A percentile compares a stretch with the other conserved stretches of the same genome.
Evolutionary conservation across 1,140 invertebrate species (phyloP).

Genomic region (Heliconius congener): DNA sequence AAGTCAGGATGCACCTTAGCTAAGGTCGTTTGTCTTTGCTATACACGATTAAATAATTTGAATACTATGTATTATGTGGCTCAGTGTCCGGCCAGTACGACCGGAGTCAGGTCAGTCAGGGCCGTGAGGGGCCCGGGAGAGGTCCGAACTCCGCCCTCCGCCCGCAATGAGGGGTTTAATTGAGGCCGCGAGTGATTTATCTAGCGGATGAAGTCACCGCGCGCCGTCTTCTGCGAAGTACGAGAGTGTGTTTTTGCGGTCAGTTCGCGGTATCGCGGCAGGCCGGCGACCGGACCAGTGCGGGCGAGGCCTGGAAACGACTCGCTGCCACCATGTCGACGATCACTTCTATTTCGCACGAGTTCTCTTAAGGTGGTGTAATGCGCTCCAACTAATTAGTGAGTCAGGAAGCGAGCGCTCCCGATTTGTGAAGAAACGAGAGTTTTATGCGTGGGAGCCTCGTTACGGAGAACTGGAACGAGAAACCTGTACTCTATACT

Average conservation of each 20-base stretch:
- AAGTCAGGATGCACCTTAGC: no score
- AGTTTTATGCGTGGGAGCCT: constrained; percentile 10
- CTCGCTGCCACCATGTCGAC: neutral
- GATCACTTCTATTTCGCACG: neutral
- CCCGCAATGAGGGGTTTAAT: constrained; percentile 63
- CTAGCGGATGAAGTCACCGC: constrained; percentile 40
- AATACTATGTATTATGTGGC: no score
- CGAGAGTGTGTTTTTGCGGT: constrained; percentile 40
- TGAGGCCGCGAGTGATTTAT: constrained; percentile 58
- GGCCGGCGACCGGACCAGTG: constrained; percentile 12
- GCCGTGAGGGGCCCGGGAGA: constrained; percentile 3
- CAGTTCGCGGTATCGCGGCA: constrained; percentile 39
- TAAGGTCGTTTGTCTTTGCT: no score
- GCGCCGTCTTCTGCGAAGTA: constrained; percentile 45
- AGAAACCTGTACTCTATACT: neutral
- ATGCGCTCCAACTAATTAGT: constrained; percentile 20
- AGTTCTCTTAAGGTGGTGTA: constrained; percentile 19
- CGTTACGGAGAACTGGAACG: neutral
- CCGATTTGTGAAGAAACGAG: neutral
- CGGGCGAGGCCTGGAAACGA: constrained; percentile 22
- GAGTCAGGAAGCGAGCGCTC: constrained; percentile 9
- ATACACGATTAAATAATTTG: no score
- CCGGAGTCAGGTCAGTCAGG: no score
- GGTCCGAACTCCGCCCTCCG: neutral
- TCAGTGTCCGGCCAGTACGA: no score